Evolutionary conservation across 2,888 invertebrate genomes (phyloP).

Genomic region (Plebejus argus): DNA sequence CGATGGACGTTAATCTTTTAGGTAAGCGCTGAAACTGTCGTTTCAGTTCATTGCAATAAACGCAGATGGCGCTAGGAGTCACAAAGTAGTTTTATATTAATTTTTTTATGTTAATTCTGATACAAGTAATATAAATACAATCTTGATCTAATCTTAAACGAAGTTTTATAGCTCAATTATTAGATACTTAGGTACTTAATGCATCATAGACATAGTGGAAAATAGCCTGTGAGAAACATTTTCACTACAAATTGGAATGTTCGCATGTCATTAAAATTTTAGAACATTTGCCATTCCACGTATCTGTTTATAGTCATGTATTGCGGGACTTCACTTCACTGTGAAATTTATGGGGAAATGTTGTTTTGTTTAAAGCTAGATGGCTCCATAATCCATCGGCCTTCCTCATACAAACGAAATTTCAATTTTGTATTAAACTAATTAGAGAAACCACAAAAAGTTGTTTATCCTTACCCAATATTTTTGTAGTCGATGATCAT

Average conservation of each 20-base stretch:
- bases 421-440: too few species aligned
- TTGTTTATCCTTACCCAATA: too few species aligned
- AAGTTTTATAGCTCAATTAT: background rate
- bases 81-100: background rate
- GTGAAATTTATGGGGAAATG: background rate
- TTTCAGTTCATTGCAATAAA: slow-evolving; percentile 24
- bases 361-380: too few species aligned
- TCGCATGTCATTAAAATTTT: slow-evolving; percentile 17
- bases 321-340: background rate
- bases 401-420: too few species aligned
- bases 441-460: too few species aligned
- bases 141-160: background rate
- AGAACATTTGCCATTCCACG: slow-evolving; percentile 23
- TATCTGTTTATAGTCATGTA: slow-evolving; percentile 5
- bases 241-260: background rate
- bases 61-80: slow-evolving; percentile 37
- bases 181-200: too few species aligned
- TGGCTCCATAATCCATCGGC: too few species aligned
- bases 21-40: slow-evolving; percentile 68
- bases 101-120: background rate
- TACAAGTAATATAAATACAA: too few species aligned
- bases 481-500: too few species aligned
- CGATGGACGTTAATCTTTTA: slow-evolving; percentile 89
- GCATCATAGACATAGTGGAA: background rate
- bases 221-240: background rate